Percentiles rank a stretch among this genome's conserved stretches.
These are phyloP conservation scores for Sympetrum striolatum DNA, from an alignment of 2,888 invertebrate genomes.

Conservation along the genomic window DNA sequence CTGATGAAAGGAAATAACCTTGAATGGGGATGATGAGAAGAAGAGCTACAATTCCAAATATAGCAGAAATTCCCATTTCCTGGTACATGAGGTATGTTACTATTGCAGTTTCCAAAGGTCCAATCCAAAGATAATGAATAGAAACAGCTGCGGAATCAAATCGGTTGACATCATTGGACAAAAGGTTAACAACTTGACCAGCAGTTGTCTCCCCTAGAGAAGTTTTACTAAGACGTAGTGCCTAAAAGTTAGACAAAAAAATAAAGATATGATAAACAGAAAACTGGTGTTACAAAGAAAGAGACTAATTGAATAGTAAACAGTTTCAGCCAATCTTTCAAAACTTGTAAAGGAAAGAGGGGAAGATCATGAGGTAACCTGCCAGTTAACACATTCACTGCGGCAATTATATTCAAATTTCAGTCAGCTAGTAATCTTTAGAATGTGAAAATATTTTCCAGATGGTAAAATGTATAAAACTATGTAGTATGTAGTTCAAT, in stretches of 20 bases:
- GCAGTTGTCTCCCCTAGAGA: conserved; percentile 83
- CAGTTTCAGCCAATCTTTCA: no score
- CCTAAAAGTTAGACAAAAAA: conserved; percentile 49
- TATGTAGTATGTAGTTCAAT: no score
- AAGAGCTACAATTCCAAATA: conserved; percentile 75
- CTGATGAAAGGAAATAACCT: conserved; percentile 58
- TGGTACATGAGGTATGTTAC: conserved; percentile 79
- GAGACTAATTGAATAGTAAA: conserved; percentile 59
- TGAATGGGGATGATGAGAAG: conserved; percentile 77
- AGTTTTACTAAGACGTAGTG: conserved; percentile 77
- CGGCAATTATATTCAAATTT: no score
- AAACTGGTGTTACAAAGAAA: neutral
- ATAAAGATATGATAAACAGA: conserved; percentile 51
- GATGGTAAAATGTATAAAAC: no score
- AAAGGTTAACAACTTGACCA: conserved; percentile 79
- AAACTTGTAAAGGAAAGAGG: no score
- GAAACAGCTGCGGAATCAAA: conserved; percentile 91
- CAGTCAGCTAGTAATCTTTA: no score
- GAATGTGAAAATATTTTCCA: no score
- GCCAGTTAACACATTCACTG: no score
- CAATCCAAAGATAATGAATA: conserved; percentile 91
- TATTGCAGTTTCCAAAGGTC: conserved; percentile 81
- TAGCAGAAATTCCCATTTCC: conserved; percentile 71
- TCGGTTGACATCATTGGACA: conserved; percentile 93
- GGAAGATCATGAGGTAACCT: no score